Conservation (phyloP, 64 coral and sea anemone species). For the Montipora cactus region DNA sequence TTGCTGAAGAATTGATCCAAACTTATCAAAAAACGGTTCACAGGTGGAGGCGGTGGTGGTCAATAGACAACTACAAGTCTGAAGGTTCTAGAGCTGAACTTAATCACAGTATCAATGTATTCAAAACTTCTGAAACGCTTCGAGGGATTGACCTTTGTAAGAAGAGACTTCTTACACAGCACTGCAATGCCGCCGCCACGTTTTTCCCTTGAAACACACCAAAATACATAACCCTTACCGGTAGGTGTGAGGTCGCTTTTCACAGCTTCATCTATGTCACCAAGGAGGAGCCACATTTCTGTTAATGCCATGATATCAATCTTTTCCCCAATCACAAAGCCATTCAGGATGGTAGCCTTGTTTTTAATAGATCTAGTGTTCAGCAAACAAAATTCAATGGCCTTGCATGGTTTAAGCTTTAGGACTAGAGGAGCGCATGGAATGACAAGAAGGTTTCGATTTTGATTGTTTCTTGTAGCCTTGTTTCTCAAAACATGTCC, state of each 20-base stretch:
- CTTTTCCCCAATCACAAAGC: background rate
- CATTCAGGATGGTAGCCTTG: background rate
- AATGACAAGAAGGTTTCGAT: too few relatives aligned
- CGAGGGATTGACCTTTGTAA: background rate
- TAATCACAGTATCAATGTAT: background rate
- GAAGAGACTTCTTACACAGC: background rate
- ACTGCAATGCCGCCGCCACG: slow-evolving; percentile 4
- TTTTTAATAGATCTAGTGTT: background rate
- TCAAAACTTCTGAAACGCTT: background rate
- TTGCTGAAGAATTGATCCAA: slow-evolving; percentile 41
- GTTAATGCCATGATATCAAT: too few relatives aligned
- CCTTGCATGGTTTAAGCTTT: background rate
- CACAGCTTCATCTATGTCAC: too few relatives aligned
- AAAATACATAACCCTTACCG: too few relatives aligned
- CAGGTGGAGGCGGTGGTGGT: slow-evolving; percentile 57
- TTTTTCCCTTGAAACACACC: background rate
- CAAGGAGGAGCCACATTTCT: too few relatives aligned
- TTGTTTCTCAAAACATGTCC: too few relatives aligned
- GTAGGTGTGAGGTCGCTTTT: too few relatives aligned
- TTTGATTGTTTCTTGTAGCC: too few relatives aligned
- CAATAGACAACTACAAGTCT: slow-evolving; percentile 60
- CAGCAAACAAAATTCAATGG: slow-evolving; percentile 7
- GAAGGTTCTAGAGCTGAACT: slow-evolving; percentile 21
- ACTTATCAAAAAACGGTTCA: background rate
- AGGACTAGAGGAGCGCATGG: too few relatives aligned